Conservation (phyloP, 1,140 invertebrate genomes). For the Anoplolepis gracilipes region DNA sequence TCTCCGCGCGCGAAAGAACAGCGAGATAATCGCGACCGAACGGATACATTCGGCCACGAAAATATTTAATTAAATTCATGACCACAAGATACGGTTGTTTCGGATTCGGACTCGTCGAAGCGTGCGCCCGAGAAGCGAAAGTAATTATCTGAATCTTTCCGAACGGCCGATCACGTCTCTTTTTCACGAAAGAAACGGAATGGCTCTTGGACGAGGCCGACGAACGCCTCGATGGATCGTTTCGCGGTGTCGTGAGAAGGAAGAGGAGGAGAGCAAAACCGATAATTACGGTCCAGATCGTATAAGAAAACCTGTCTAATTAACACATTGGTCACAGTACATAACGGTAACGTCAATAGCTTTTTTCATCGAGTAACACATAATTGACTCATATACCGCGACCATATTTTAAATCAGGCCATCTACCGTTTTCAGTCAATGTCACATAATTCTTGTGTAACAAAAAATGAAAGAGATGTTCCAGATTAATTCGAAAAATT, state of each 20-base stretch:
- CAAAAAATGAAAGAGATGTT: neutral
- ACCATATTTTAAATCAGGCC: neutral
- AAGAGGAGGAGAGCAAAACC: neutral
- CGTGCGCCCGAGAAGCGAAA: conserved; percentile 77
- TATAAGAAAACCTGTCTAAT: conserved; percentile 60
- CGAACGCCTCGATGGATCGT: conserved; percentile 62
- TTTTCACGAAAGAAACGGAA: conserved; percentile 68
- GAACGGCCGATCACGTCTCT: conserved; percentile 68
- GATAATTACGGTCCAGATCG: conserved; percentile 44
- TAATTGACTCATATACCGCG: conserved; percentile 34
- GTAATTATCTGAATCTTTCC: conserved; percentile 80
- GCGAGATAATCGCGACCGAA: conserved; percentile 76
- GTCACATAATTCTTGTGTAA: neutral
- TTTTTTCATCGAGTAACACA: conserved; percentile 16
- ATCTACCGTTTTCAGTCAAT: neutral
- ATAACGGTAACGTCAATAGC: conserved; percentile 37
- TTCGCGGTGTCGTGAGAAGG: conserved; percentile 45
- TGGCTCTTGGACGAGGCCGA: conserved; percentile 7
- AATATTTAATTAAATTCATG: conserved; percentile 85
- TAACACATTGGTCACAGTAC: conserved; percentile 55
- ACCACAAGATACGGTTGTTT: conserved; percentile 83
- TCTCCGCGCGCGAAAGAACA: conserved; percentile 75
- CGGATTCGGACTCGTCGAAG: conserved; percentile 69
- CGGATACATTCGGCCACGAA: conserved; percentile 81
- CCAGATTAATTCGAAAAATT: conserved; percentile 18